phyloP scores from a whole-genome alignment of 2,113 vertebrate genomes.

The Melanerpes aurifrons region DNA sequence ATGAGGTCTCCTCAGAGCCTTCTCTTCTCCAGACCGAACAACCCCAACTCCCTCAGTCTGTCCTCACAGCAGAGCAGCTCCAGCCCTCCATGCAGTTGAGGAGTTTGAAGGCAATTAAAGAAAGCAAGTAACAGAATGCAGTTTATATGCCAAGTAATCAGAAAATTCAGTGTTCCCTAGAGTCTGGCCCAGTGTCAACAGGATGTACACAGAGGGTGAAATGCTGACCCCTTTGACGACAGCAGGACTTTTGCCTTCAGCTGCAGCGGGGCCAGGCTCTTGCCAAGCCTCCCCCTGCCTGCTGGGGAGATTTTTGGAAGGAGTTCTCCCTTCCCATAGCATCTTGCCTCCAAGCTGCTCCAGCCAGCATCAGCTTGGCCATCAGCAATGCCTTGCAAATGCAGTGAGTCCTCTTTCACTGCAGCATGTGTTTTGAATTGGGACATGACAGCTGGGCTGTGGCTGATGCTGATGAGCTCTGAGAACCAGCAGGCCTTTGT shows the following conservation, averaged over 20 bases:
- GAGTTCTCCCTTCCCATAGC: not conserved
- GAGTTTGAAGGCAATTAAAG: not conserved
- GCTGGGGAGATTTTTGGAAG: not conserved
- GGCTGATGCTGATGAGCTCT: slow-evolving; percentile 4
- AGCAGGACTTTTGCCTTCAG: slow-evolving; percentile 17
- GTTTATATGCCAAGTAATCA: not conserved
- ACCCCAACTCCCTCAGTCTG: too few species aligned
- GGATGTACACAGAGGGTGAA: not conserved
- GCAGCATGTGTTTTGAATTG: not conserved
- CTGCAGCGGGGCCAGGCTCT: not conserved
- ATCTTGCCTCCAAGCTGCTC: not conserved
- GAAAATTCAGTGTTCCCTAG: not conserved
- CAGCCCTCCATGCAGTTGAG: not conserved
- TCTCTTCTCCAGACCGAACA: too few species aligned
- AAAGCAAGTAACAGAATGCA: not conserved
- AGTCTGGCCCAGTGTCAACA: slow-evolving; percentile 15
- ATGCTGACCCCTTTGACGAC: slow-evolving; percentile 20
- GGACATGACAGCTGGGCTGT: not conserved
- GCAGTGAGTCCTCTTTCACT: rapidly evolving
- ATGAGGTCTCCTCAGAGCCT: too few species aligned
- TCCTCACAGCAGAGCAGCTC: too few species aligned
- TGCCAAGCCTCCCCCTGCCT: not conserved
- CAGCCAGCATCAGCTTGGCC: not conserved
- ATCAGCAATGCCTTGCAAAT: not conserved
- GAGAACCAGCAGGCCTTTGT: not conserved